Evolutionary conservation across 1,140 invertebrate species (phyloP).

Genomic region (Penaeus japonicus): DNA sequence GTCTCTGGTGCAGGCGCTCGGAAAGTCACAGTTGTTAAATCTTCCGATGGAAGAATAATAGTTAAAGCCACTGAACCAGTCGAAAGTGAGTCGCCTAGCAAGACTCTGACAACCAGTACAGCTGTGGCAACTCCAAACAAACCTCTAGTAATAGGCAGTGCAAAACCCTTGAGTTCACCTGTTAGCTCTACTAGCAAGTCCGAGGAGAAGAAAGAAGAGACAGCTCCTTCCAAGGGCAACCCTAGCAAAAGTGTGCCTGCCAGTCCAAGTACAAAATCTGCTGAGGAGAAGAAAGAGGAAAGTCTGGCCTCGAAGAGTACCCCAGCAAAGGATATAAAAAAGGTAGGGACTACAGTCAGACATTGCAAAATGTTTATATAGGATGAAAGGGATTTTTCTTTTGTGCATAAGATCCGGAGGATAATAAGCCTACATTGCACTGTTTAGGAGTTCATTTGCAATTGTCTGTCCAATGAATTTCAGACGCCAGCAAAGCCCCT

Average conservation of each 20-base stretch:
- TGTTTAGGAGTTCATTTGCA: not conserved
- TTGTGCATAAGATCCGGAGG: not conserved
- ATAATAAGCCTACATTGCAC: too few species aligned
- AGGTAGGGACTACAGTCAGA: not conserved
- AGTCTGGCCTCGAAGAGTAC: not conserved
- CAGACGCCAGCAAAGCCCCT: not conserved
- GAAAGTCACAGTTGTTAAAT: constrained; percentile 45
- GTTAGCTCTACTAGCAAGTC: not conserved
- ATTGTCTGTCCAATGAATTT: not conserved
- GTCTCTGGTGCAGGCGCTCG: not conserved
- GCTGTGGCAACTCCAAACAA: not conserved
- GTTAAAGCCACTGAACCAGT: constrained; percentile 27
- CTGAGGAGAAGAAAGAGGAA: not conserved
- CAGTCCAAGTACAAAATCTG: not conserved
- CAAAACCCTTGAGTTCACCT: not conserved
- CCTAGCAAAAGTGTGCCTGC: too few species aligned
- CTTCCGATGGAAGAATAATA: constrained; percentile 37
- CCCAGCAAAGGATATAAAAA: constrained; percentile 26
- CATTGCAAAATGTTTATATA: not conserved
- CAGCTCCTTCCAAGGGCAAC: not conserved
- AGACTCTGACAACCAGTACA: not conserved
- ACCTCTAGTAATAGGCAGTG: constrained; percentile 6
- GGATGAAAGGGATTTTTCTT: not conserved
- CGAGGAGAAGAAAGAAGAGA: constrained; percentile 15
- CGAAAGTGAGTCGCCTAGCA: not conserved